Base-by-base conservation (phyloP, 1,140 invertebrate genomes). In the Phenacoccus solenopsis region DNA sequence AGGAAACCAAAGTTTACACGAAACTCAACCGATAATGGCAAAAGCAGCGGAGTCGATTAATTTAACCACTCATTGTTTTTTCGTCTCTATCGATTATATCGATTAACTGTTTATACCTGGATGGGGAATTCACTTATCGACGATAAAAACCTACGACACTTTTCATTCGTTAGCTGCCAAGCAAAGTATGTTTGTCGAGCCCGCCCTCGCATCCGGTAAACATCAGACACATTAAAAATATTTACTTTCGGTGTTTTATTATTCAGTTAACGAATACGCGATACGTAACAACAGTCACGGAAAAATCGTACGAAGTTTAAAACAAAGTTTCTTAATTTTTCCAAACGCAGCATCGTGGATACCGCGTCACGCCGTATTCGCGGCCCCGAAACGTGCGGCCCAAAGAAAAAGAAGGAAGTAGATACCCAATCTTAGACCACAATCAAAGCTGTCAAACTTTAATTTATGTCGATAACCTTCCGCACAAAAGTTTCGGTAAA, bases 401-500 rank as follows among this genome's bases (percentile, higher is more conserved):
- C 3, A 49, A 49, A 49, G 38, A 49, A 49, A 49, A 32, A 32
- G 30, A 32, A 32, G 30, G 30, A 49, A 49, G 38, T 49, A 49
- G 38, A 49, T 49, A 49, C 38, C 38, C 38, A 49, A 49, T 49
- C 38, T 49, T 16, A 49, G 38, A 49, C 38, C 38, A 49, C 38
- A 49, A 49, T 49, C 38, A 49, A 49, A 49, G 38, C 38, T 49
- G 38, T 49, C 38, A 49, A 49, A 49, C 12, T 49, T 49, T 49
- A 49, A 49, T 49, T 49, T 49, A 49, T 49, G 38, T 49, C 38
- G 38, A 49, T 49, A 49, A 49, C 38, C 38, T 49, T 49, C 38
- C 38, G 38, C 38, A 49, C 12, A 49, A 49, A 49, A 49, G 38
- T 49, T 49, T n/a, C 38, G 12, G 38, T 49, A 49, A 49, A 49